phyloP scores from a whole-genome alignment of 2,888 invertebrate species.

The Automeris io region DNA sequence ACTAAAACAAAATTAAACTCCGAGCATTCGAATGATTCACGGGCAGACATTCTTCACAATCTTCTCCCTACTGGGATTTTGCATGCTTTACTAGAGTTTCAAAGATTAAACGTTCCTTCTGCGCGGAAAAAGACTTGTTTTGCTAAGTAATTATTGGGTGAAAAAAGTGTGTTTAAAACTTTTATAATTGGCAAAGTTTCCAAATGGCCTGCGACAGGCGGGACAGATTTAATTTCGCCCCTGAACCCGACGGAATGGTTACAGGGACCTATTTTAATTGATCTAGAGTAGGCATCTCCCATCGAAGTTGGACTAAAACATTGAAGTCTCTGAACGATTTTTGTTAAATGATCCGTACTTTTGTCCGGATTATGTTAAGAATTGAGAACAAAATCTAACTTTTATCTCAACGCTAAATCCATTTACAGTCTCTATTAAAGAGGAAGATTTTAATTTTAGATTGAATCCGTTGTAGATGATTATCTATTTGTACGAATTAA shows the following conservation, averaged over 20 bases:
- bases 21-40: constrained; percentile 6
- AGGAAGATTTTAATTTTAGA: no score
- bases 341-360: neutral
- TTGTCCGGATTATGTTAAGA: neutral
- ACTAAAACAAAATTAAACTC: constrained; percentile 8
- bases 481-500: no score
- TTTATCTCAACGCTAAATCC: neutral
- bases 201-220: constrained; percentile 16
- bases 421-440: neutral
- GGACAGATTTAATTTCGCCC: constrained; percentile 8
- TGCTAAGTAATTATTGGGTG: constrained; percentile 26
- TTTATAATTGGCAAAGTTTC: constrained; percentile 46
- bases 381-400: neutral
- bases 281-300: constrained; percentile 2
- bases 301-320: constrained; percentile 7
- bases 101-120: constrained; percentile 4
- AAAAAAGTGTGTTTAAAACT: constrained; percentile 44
- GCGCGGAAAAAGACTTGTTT: constrained; percentile 18
- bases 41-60: constrained; percentile 2
- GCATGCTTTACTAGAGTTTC: constrained; percentile 4
- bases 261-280: constrained; percentile 9
- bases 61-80: neutral
- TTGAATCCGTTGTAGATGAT: no score
- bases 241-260: constrained; percentile 6
- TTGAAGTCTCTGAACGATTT: constrained; percentile 1